Base-by-base conservation (phyloP, 2,888 invertebrate species). In the Rotaria magnacalcarata region DNA sequence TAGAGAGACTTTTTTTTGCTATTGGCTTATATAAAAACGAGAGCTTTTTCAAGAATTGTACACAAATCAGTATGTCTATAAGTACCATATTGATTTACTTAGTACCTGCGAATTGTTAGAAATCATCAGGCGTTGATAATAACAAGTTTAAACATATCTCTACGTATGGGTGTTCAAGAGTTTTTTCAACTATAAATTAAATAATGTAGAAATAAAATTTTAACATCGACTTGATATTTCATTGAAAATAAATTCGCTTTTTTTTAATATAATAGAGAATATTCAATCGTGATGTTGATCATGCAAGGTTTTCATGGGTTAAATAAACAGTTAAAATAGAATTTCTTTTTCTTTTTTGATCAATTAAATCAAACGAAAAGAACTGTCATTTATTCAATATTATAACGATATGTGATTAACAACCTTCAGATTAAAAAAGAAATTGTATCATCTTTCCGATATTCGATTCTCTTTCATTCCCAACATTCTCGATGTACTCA, bases 371-470 rank as follows among this genome's bases (percentile, higher is more conserved):
- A 1, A 16, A 27, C 16, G 34, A 67, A 16, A 67, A 27, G 67
- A 67, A 67, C 67, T 34, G 34, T 34, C 67, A 67, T 67, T 67
- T 67, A 67, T 67, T 67, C 34, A 34, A 67, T 34, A 67, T 67
- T 34, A 67, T 2, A 67, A 67, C 54, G 34, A 67, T 67, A 67
- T 67, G 67, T 34, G 27, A 67, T 67, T 67, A 67, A 34, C 16
- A 67, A 27, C 34, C 67, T 67, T 34, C 27, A 67, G 27, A 67
- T 16, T 34, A 27, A 34, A 34, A 34, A 34, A 34, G 19, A 27
- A 34, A 27, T 67, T 67, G 27, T 67, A 67, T 67, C 67, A 67
- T 67, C 67, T 67, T 67, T 67, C 67, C 19, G 67, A 34, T 19
- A 67, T 67, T 67, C 19, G 67, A 67, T 67, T 67, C 67, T 67